These are phyloP conservation scores for Nasonia oneida DNA, from an alignment of 2,888 invertebrate genomes.

Conservation along the genomic window DNA sequence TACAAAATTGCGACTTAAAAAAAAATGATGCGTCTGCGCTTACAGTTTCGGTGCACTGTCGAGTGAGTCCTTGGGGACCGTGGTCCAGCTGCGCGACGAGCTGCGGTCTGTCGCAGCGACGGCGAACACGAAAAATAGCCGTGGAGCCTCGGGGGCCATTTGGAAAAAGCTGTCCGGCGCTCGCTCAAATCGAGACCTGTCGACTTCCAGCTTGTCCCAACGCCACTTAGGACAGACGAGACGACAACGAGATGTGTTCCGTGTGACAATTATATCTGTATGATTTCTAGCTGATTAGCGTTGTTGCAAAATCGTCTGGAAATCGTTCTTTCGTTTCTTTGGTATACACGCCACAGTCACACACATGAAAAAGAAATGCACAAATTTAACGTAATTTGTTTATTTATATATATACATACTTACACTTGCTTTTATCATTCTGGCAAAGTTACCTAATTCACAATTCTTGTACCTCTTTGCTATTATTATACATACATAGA, in stretches of 20 bases:
- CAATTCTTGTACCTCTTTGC: background rate
- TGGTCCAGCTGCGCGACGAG: slow-evolving; percentile 95
- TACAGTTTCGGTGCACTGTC: slow-evolving; percentile 70
- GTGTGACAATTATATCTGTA: background rate
- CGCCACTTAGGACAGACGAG: slow-evolving; percentile 13
- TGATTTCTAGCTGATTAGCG: background rate
- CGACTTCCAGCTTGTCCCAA: slow-evolving; percentile 61
- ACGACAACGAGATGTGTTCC: background rate
- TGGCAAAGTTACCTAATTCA: background rate
- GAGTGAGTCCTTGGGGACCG: slow-evolving; percentile 83
- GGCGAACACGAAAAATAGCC: slow-evolving; percentile 85
- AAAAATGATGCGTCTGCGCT: background rate
- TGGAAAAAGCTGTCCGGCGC: slow-evolving; percentile 75
- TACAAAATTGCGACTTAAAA: too few relatives aligned
- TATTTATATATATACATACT: background rate
- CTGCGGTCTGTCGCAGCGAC: slow-evolving; percentile 89
- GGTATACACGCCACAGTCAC: background rate
- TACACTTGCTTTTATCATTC: background rate
- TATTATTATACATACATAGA: background rate
- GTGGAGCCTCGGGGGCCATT: slow-evolving; percentile 74
- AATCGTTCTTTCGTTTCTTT: background rate
- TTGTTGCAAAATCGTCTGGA: background rate
- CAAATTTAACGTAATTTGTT: slow-evolving; percentile 3
- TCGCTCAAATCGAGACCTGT: slow-evolving; percentile 74
- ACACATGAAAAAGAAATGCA: slow-evolving; percentile 2